These are phyloP conservation scores for Hypotaenidia philippensis DNA, from an alignment of 2,797 vertebrate species.

Conservation along the genomic window DNA sequence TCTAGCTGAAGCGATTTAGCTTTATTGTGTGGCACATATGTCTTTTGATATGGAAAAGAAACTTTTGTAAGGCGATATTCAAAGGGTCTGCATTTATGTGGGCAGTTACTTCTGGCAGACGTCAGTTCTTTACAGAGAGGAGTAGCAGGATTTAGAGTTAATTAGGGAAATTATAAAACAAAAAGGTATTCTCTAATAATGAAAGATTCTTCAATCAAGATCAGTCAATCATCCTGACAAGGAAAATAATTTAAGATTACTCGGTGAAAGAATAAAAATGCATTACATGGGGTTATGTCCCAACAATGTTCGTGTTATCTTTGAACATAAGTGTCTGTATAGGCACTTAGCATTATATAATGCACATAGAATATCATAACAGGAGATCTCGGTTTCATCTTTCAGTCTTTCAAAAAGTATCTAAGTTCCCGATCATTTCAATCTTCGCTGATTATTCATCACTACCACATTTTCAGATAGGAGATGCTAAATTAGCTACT, in stretches of 20 bases:
- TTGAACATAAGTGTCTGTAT: neutral
- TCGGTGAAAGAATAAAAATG: slow-evolving; percentile 2
- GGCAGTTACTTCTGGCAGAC: slow-evolving; percentile 5
- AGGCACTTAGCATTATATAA: neutral
- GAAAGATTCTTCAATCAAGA: slow-evolving; percentile 26
- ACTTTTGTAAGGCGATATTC: slow-evolving; percentile 11
- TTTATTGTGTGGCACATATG: neutral
- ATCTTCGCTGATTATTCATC: slow-evolving; percentile 40
- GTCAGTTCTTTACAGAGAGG: neutral
- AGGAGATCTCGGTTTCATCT: neutral
- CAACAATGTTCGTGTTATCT: neutral
- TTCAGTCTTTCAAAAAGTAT: slow-evolving; percentile 9
- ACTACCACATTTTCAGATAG: neutral
- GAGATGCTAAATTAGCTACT: slow-evolving; percentile 43
- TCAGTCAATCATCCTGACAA: slow-evolving; percentile 42
- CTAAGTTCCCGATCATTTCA: slow-evolving; percentile 7
- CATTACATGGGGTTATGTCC: neutral
- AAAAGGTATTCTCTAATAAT: slow-evolving; percentile 23
- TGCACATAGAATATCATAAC: neutral
- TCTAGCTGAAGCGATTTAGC: neutral
- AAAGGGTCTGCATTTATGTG: slow-evolving; percentile 2
- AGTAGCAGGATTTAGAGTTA: slow-evolving; percentile 2
- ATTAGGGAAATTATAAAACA: slow-evolving; percentile 57
- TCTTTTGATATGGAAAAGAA: slow-evolving; percentile 37
- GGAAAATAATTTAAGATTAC: slow-evolving; percentile 30